Evolutionary conservation across 23 tunicate species (phyloP).

Genomic region (Trididemnum clinides): DNA sequence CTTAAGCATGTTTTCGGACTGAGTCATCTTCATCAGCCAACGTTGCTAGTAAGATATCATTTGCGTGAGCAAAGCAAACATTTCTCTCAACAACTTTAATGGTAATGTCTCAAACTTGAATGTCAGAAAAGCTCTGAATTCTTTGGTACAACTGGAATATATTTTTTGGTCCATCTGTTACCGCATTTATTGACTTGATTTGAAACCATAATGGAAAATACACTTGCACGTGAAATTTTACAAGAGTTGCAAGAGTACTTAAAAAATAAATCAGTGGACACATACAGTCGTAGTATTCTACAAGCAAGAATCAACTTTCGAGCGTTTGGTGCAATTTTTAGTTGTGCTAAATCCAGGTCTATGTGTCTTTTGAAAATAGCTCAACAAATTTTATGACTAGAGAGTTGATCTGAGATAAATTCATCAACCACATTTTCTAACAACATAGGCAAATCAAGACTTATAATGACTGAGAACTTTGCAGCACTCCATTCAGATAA

Average conservation of each 20-base stretch:
- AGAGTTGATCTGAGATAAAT: conserved; percentile 34
- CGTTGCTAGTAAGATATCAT: conserved; percentile 35
- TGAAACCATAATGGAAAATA: conserved; percentile 35
- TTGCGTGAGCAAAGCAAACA: conserved; percentile 40
- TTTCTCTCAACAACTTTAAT: background rate
- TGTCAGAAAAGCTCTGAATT: conserved; percentile 8
- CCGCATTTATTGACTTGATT: background rate
- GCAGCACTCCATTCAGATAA: conserved; percentile 32
- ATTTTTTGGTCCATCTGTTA: conserved; percentile 36
- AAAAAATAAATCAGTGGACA: background rate
- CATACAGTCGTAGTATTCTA: conserved; percentile 11
- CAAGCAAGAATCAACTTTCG: conserved; percentile 27
- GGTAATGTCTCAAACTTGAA: background rate
- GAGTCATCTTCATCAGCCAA: too few species aligned
- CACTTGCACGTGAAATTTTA: conserved; percentile 17
- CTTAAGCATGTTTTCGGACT: too few species aligned
- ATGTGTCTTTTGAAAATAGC: background rate
- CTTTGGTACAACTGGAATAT: background rate
- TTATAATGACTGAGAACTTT: conserved; percentile 15
- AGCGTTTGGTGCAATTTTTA: conserved; percentile 21
- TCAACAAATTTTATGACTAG: conserved; percentile 25
- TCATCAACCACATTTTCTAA: conserved; percentile 14
- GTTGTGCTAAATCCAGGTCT: background rate
- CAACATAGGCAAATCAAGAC: conserved; percentile 1
- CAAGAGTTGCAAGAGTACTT: background rate